A percentile compares a stretch with the other conserved stretches of the same genome.
These are phyloP conservation scores for Apodemia zela DNA, from an alignment of 2,888 invertebrate species.

Conservation along the genomic window DNA sequence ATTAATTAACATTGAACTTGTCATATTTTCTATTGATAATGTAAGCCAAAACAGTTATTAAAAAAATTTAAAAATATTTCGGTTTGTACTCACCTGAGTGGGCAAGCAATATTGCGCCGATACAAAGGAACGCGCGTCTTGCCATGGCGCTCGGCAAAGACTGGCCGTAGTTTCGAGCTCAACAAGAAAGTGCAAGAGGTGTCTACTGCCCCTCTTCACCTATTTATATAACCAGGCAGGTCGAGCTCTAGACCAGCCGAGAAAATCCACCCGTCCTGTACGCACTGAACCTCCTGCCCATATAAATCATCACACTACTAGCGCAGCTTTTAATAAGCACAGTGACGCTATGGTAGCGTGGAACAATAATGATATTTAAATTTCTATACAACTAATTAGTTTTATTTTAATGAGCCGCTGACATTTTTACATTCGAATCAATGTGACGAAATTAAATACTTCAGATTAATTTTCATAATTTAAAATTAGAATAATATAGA, in stretches of 20 bases:
- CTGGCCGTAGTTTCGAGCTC: constrained; percentile 65
- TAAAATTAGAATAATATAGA: neutral
- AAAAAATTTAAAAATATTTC: constrained; percentile 12
- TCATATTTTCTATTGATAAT: neutral
- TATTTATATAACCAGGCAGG: constrained; percentile 75
- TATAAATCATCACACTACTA: constrained; percentile 49
- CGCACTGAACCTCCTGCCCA: constrained; percentile 48
- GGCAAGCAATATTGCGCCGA: constrained; percentile 69
- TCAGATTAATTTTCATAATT: neutral
- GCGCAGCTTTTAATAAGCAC: constrained; percentile 64
- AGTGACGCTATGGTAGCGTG: constrained; percentile 39
- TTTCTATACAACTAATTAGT: constrained; percentile 32
- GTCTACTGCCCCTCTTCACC: constrained; percentile 75
- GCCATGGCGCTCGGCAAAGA: constrained; percentile 78
- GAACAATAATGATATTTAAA: constrained; percentile 33
- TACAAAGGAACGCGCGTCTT: constrained; percentile 75
- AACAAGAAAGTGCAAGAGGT: constrained; percentile 76
- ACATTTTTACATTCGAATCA: constrained; percentile 7
- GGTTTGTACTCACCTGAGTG: constrained; percentile 67
- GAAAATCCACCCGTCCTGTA: constrained; percentile 56
- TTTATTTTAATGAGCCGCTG: constrained; percentile 28
- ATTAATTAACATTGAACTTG: constrained; percentile 7
- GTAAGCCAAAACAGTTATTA: neutral
- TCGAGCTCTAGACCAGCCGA: constrained; percentile 48
- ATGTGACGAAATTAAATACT: constrained; percentile 12